Conservation (phyloP, 2,888 invertebrate genomes). For the Ganaspis brasiliensis region DNA sequence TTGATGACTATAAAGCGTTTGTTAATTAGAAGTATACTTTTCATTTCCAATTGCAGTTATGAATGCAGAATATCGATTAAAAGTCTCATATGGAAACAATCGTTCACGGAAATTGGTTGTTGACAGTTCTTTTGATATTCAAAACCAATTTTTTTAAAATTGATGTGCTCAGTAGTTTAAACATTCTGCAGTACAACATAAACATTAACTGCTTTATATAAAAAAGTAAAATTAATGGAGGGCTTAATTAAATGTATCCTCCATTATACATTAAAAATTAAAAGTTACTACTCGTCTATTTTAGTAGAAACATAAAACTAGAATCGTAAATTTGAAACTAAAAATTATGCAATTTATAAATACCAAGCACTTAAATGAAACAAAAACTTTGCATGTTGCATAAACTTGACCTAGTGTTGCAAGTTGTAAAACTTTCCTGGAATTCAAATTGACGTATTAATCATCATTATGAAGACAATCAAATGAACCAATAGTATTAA, state of each 20-base stretch:
- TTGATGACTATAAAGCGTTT: neutral
- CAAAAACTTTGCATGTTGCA: slow-evolving; percentile 32
- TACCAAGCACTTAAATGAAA: slow-evolving; percentile 15
- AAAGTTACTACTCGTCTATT: no score
- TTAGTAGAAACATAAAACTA: no score
- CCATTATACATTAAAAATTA: no score
- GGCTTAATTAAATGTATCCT: neutral
- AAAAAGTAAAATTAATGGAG: no score
- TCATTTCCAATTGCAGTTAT: slow-evolving; percentile 2
- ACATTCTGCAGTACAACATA: neutral
- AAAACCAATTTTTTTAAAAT: slow-evolving; percentile 10
- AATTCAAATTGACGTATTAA: slow-evolving; percentile 5
- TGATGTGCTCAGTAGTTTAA: neutral
- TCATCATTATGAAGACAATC: slow-evolving; percentile 16
- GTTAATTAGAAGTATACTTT: slow-evolving; percentile 3
- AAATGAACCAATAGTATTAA: slow-evolving; percentile 9
- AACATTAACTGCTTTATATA: neutral
- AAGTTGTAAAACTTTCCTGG: slow-evolving; percentile 28
- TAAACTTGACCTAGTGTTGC: slow-evolving; percentile 36
- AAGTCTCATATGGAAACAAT: neutral
- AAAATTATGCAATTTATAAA: slow-evolving; percentile 10
- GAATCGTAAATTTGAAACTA: neutral
- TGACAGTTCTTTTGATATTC: neutral
- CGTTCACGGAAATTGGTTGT: slow-evolving; percentile 13
- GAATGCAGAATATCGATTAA: slow-evolving; percentile 18